Evolutionary conservation across 2,888 invertebrate genomes (phyloP).

Genomic region (Panopea generosa): DNA sequence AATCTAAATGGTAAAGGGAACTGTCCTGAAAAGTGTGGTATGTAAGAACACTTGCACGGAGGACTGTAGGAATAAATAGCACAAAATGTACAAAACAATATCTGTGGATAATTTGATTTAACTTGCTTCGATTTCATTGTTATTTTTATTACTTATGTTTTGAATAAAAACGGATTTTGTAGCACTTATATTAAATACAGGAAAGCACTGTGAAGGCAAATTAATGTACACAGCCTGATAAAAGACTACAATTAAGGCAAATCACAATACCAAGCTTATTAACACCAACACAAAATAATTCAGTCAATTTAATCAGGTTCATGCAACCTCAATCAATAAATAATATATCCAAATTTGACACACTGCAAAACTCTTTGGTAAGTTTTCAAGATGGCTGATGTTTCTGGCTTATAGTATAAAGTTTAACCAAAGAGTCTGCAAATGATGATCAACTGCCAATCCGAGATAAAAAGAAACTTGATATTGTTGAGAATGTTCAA

Average conservation of each 20-base stretch:
- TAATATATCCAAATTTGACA: background rate
- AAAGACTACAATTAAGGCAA: too few relatives aligned
- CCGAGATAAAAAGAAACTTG: too few relatives aligned
- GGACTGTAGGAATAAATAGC: slow-evolving; percentile 30
- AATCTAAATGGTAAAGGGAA: slow-evolving; percentile 81
- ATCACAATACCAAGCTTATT: too few relatives aligned
- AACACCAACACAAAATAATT: too few relatives aligned
- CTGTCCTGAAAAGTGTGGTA: slow-evolving; percentile 77
- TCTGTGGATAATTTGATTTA: too few relatives aligned
- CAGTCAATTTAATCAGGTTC: too few relatives aligned
- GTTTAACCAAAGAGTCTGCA: slow-evolving; percentile 33
- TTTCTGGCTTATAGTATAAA: background rate
- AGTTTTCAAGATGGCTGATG: slow-evolving; percentile 68
- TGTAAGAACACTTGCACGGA: slow-evolving; percentile 60
- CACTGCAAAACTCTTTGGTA: slow-evolving; percentile 1
- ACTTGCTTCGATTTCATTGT: background rate
- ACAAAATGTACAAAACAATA: slow-evolving; percentile 11
- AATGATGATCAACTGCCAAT: background rate
- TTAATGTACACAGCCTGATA: too few relatives aligned
- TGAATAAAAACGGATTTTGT: background rate
- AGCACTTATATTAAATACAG: slow-evolving; percentile 4
- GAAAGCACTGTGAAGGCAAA: background rate
- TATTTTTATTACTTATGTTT: background rate
- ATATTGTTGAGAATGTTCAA: too few relatives aligned
- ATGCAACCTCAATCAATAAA: background rate